Conservation (phyloP, 2,797 vertebrate species). For the Thripadectes ignobilis region DNA sequence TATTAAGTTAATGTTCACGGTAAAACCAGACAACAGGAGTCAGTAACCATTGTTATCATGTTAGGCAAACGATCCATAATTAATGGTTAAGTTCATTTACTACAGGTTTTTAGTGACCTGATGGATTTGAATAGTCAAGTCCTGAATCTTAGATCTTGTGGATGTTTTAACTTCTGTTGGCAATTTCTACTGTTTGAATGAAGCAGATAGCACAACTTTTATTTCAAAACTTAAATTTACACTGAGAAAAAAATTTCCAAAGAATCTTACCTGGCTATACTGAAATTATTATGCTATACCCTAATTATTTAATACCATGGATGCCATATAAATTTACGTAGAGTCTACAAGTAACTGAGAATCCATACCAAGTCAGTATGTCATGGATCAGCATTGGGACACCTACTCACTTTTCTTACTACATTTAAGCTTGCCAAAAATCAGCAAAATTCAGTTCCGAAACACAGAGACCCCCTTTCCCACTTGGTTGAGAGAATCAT, state of each 20-base stretch:
- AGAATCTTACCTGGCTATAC: background rate
- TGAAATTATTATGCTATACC: background rate
- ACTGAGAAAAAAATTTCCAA: background rate
- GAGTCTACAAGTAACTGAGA: background rate
- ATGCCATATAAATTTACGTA: background rate
- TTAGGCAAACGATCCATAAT: background rate
- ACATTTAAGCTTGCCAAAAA: background rate
- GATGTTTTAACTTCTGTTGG: background rate
- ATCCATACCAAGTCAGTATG: background rate
- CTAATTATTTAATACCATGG: background rate
- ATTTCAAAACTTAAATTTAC: background rate
- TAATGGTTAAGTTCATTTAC: background rate
- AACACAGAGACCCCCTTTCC: background rate
- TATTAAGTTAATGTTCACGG: background rate
- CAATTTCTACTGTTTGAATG: background rate
- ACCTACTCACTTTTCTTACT: background rate
- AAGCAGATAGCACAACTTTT: background rate
- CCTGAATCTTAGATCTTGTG: background rate
- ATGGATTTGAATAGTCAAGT: background rate
- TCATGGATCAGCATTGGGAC: fast-evolving
- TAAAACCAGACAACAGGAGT: background rate
- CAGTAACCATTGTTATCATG: background rate
- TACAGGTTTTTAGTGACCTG: background rate
- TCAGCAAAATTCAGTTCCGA: background rate
- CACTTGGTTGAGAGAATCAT: background rate